Base-by-base conservation (phyloP, 2,888 invertebrate genomes). In the Philhelius pedissequus region DNA sequence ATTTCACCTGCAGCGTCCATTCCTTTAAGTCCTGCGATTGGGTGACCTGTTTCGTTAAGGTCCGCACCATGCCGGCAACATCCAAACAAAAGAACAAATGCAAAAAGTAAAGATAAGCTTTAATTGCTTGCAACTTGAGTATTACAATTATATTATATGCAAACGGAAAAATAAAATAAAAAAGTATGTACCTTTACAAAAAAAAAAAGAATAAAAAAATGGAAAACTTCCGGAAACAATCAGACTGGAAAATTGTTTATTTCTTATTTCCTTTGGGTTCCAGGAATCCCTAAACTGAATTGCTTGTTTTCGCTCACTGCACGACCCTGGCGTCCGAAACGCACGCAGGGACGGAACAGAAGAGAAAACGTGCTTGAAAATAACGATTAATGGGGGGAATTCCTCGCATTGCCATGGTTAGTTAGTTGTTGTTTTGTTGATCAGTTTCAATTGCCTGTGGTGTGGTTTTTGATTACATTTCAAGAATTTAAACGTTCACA, bases 1-100 rank as follows among this genome's bases (percentile, higher is more conserved):
- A 96, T 92, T 96, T 96, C 89, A 97, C 96, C 92, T 96, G 96
- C 76, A 97, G 92, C 86, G 96, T 96, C 97, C 97, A 97, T 92
- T 97, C 97, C 90, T 96, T 96, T 52, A 96, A 95, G 91, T 96
- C 96, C 92, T 96, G 96, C 54, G 90, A 89, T 79, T 90, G 89
- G 66, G 89, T 90, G 86, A 91, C 91, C 91, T 91, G 87, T 68
- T 79, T 77, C 30, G 22, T 25, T 15, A 40, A 52, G 25, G n/a
- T 50, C 22, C 30, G n/a, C n/a, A 32, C n/a, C 20, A 27, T 27
- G 35, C 5, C 54, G 7, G 8, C 52, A 52, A 18, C 38, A 35
- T 9, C 15, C 48, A 48, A n/a, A 45, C 38, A 38, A 45, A 50
- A 69, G 15, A 13, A 15, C 54, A 40, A 56, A 38, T 9, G 35